Evolutionary conservation across 2,888 invertebrate species (phyloP).

Genomic region (Gisinianus flammeolus): DNA sequence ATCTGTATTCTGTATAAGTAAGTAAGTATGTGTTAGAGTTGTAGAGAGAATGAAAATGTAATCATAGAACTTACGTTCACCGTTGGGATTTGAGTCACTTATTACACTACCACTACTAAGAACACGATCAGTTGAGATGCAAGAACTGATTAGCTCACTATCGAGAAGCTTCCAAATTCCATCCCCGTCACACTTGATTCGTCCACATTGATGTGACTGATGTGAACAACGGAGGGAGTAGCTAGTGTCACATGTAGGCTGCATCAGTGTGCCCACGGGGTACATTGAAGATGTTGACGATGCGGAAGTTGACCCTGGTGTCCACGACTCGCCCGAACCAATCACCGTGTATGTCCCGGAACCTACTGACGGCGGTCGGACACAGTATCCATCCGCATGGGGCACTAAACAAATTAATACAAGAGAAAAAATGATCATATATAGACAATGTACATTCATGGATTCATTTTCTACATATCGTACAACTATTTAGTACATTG

Average conservation of each 20-base stretch:
- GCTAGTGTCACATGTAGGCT: conserved; percentile 22
- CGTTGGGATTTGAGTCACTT: conserved; percentile 21
- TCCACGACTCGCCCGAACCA: background rate
- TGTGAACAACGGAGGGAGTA: conserved; percentile 46
- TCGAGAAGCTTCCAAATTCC: conserved; percentile 50
- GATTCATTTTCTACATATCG: too few relatives aligned
- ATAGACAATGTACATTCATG: too few relatives aligned
- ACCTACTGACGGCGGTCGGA: background rate
- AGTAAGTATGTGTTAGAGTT: too few relatives aligned
- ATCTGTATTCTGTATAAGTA: too few relatives aligned
- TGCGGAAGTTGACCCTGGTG: conserved; percentile 6
- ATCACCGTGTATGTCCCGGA: conserved; percentile 11
- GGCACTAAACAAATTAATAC: conserved; percentile 11
- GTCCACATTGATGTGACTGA: conserved; percentile 49
- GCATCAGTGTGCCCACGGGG: conserved; percentile 19
- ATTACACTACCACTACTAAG: conserved; percentile 8
- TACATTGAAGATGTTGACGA: conserved; percentile 6
- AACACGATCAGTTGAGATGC: conserved; percentile 26
- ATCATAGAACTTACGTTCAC: conserved; percentile 15
- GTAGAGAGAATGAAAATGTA: too few relatives aligned
- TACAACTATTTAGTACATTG: too few relatives aligned
- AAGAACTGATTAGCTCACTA: conserved; percentile 48
- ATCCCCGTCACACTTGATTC: conserved; percentile 49
- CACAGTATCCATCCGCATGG: conserved; percentile 20
- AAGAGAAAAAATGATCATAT: background rate